These are phyloP conservation scores for Cheumatopsyche charites DNA, from an alignment of 1,140 invertebrate species.

Conservation along the genomic window DNA sequence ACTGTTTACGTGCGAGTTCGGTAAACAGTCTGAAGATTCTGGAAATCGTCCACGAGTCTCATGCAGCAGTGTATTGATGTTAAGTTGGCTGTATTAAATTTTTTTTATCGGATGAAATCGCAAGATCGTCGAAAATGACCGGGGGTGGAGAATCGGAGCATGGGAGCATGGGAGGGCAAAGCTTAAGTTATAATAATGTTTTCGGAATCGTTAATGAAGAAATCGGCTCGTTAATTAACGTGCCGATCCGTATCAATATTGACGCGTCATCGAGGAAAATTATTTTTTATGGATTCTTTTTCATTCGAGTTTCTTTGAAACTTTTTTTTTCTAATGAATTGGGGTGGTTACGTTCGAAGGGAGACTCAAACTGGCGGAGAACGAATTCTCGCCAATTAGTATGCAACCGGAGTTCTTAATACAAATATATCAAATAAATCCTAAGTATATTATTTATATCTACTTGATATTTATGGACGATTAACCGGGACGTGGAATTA, in stretches of 20 bases:
- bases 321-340: constrained; percentile 7
- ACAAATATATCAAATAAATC: constrained; percentile 5
- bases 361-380: not conserved
- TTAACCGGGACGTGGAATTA: no score
- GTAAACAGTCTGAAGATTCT: not conserved
- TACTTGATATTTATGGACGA: no score
- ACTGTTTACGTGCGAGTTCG: not conserved
- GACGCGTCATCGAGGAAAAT: constrained; percentile 9
- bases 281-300: constrained; percentile 3
- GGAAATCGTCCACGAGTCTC: not conserved
- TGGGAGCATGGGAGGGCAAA: no score
- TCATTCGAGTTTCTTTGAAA: not conserved
- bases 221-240: constrained; percentile 16
- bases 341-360: not conserved
- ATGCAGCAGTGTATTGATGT: no score
- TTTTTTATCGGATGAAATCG: no score
- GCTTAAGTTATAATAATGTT: constrained; percentile 19
- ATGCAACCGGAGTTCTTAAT: not conserved
- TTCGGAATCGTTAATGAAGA: constrained; percentile 12
- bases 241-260: constrained; percentile 10
- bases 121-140: no score
- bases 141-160: no score
- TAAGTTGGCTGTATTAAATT: no score
- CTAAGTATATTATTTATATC: not conserved
- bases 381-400: not conserved